These are phyloP conservation scores for Scopus umbretta DNA, from an alignment of 2,113 vertebrate species.

Conservation along the genomic window DNA sequence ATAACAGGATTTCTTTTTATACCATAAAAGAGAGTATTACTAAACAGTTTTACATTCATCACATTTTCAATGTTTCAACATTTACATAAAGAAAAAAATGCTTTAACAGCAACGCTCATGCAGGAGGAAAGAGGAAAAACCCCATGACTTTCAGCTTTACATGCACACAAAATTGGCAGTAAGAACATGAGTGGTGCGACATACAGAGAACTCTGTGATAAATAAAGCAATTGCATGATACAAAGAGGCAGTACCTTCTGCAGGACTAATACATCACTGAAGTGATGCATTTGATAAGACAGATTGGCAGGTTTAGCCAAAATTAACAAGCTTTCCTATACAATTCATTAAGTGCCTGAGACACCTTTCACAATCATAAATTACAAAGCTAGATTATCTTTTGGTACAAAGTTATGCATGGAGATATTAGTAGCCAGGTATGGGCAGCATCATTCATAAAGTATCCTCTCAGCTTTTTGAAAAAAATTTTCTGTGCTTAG, in stretches of 20 bases:
- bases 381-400: neutral
- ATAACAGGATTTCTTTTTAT: neutral
- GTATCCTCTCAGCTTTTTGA: neutral
- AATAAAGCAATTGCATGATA: neutral
- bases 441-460: neutral
- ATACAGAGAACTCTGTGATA: neutral
- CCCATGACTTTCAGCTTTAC: neutral
- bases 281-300: neutral
- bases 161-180: neutral
- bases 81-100: neutral
- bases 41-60: neutral
- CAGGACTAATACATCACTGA: conserved; percentile 33
- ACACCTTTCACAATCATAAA: neutral
- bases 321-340: neutral
- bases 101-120: conserved; percentile 43
- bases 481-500: neutral
- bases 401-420: neutral
- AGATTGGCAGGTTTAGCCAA: neutral
- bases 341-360: neutral
- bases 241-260: conserved; percentile 69
- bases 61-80: neutral
- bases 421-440: neutral
- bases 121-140: neutral
- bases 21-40: neutral
- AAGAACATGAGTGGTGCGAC: conserved; percentile 6